Evolutionary conservation across 2,113 vertebrate species (phyloP).

Genomic region (Mellivora capensis): DNA sequence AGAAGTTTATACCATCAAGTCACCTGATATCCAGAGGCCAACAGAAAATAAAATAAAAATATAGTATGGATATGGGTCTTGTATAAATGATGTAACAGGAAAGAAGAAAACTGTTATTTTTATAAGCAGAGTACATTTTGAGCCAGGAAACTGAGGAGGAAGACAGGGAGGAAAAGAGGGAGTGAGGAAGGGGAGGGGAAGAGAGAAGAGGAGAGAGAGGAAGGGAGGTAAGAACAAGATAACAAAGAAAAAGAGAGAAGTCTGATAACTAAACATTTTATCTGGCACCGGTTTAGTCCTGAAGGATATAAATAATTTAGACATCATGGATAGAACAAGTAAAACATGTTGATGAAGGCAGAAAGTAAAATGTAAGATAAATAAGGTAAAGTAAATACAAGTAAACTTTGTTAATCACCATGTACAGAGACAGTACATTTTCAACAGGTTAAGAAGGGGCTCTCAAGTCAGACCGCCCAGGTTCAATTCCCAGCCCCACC

Average conservation of each 20-base stretch:
- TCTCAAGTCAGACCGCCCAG: background rate
- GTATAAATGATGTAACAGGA: constrained; percentile 19
- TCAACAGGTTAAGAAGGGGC: background rate
- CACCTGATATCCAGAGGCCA: constrained; percentile 16
- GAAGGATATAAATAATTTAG: background rate
- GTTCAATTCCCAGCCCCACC: background rate
- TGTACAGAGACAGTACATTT: background rate
- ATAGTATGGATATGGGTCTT: background rate
- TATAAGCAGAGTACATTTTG: constrained; percentile 29
- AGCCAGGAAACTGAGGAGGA: constrained; percentile 47
- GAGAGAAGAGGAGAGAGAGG: too few relatives aligned
- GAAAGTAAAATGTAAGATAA: background rate
- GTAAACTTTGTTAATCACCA: background rate
- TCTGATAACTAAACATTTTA: background rate
- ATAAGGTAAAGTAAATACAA: background rate
- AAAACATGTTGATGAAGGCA: background rate
- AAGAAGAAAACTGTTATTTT: constrained; percentile 45
- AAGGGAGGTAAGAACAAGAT: background rate
- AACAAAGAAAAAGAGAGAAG: background rate
- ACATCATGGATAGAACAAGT: background rate
- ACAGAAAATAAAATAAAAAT: constrained; percentile 57
- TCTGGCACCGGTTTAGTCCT: background rate
- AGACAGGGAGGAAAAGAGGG: background rate
- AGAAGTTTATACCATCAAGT: background rate
- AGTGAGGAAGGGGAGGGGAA: too few relatives aligned